Evolutionary conservation across 2,113 vertebrate species (phyloP), one percentile per base, ranked within the genome.

Genomic region (Lanius collurio): DNA sequence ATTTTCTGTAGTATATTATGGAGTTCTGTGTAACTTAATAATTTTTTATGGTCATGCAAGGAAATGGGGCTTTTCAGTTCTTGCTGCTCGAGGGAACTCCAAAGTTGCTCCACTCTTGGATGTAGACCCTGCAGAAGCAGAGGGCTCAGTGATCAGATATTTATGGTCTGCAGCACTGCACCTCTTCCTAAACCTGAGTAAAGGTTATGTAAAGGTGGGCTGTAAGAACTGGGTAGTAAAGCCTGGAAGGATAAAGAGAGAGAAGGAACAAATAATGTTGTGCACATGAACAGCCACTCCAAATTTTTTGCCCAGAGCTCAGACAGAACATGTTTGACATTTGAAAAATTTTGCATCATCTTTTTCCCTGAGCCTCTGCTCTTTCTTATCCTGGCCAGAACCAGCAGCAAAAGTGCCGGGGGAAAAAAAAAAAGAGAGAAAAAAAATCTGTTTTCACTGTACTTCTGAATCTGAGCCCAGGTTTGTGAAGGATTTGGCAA

Each of bases 401-500:
- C 83, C 88, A 94, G 92, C 93, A 95, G 90, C 79, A 93, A 77
- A 90, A 92, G 52, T 81, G 79, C 75, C 0, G 55, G 47, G 17
- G 37, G 39, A 8, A 21, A 49, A 56, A 22, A 35, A 20, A 13
- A 4, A 6, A 33, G 1, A 3, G 2, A 0, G 2, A 19, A 59
- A 86, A 71, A 84, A 21, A 42, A 95, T 93, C 87, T 97, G 95
- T 93, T 96, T 96, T 94, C 76, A 94, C 92, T 96, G 95, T 93
- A 92, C 83, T 96, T 95, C 96, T 96, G 95, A 97, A 92, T 84
- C 90, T 79, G 83, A 96, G 95, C 95, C 96, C 93, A 95, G 90
- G 94, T 96, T 96, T 95, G 83, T 89, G 92, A 95, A 90, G 92
- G 83, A 92, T 95, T 97, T 96, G 95, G 94, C 93, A 96, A 92